phyloP scores from a whole-genome alignment of 2,113 vertebrate species.

The Cyanoderma ruficeps region DNA sequence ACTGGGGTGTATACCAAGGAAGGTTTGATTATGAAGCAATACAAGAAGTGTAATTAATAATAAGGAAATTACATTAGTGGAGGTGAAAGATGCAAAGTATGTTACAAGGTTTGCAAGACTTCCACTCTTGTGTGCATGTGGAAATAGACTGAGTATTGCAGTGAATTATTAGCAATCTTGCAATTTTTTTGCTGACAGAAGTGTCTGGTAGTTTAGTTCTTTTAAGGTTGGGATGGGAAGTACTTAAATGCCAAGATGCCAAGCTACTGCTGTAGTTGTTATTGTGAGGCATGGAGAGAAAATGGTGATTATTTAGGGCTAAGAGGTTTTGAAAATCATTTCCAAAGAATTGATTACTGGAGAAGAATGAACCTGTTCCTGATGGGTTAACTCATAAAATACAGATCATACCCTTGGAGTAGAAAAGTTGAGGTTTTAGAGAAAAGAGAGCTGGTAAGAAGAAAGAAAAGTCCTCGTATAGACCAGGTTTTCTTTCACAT shows the following conservation, averaged over 20 bases:
- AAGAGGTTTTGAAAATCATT: background rate
- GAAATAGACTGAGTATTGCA: background rate
- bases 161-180: background rate
- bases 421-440: background rate
- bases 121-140: background rate
- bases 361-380: background rate
- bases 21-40: background rate
- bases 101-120: background rate
- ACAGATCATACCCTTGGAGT: background rate
- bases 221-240: background rate
- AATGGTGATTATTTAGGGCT: background rate
- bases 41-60: background rate
- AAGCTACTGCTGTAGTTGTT: background rate
- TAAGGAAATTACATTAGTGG: background rate
- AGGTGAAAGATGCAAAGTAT: background rate
- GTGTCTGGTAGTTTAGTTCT: background rate
- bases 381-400: background rate
- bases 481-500: background rate
- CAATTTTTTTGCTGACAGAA: background rate
- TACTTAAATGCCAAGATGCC: background rate
- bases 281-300: background rate
- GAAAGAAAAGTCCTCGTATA: background rate
- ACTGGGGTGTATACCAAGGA: background rate
- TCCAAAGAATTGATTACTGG: background rate
- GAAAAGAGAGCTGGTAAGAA: background rate